A percentile compares a stretch with the other conserved stretches of the same genome.
Conservation (phyloP, 1,140 invertebrate genomes). For the Trichonephila clavata region DNA sequence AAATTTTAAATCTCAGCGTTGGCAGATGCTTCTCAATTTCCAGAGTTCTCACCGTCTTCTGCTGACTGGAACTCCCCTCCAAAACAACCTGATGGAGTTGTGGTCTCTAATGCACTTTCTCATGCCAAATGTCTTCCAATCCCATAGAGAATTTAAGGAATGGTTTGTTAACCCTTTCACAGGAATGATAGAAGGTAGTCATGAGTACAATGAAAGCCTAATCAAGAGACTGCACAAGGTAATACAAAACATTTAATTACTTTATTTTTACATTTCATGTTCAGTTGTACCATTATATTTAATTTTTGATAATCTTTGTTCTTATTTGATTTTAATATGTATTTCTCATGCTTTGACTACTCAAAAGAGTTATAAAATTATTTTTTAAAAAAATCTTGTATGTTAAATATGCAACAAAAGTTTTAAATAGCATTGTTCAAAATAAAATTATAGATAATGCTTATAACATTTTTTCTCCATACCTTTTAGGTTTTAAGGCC, state of each 20-base stretch:
- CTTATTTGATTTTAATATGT: too few relatives aligned
- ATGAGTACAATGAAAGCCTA: slow-evolving; percentile 96
- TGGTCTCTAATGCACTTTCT: slow-evolving; percentile 99
- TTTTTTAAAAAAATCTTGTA: too few relatives aligned
- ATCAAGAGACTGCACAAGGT: slow-evolving; percentile 98
- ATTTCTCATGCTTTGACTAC: too few relatives aligned
- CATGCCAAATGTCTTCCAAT: slow-evolving; percentile 99
- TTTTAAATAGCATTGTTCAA: too few relatives aligned
- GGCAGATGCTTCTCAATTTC: slow-evolving; percentile 98
- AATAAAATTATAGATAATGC: too few relatives aligned
- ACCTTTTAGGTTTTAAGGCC: slow-evolving; percentile 92
- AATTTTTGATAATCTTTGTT: too few relatives aligned
- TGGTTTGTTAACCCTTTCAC: slow-evolving; percentile 99
- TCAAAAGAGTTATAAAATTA: too few relatives aligned
- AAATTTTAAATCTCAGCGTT: slow-evolving; percentile 99
- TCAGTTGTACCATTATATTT: not conserved
- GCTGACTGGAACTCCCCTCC: slow-evolving; percentile 98
- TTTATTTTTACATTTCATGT: not conserved
- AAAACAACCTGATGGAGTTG: slow-evolving; percentile 99
- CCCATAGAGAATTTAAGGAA: slow-evolving; percentile 96
- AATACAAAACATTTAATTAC: not conserved
- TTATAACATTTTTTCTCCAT: too few relatives aligned
- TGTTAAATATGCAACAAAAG: too few relatives aligned
- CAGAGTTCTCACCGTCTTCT: slow-evolving; percentile 96
- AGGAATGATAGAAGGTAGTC: slow-evolving; percentile 98